phyloP scores from a whole-genome alignment of 2,113 vertebrate genomes.

The Entosphenus tridentatus region DNA sequence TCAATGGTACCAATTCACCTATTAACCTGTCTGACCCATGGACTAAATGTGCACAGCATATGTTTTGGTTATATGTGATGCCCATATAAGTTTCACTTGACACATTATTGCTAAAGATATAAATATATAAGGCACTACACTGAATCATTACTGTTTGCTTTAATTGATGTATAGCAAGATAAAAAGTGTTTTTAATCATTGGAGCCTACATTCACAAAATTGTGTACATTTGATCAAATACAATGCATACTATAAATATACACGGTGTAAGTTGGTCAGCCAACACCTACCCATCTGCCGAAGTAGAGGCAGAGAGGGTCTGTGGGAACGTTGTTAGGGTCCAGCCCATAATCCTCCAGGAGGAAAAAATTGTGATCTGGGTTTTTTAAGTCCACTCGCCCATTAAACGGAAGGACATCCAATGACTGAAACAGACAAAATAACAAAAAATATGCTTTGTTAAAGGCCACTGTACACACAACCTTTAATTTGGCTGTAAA shows the following conservation, averaged over 20 bases:
- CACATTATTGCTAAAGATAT: not conserved
- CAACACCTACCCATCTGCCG: slow-evolving; percentile 66
- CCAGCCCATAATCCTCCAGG: slow-evolving; percentile 71
- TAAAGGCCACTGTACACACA: too few species aligned
- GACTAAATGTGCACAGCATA: too few species aligned
- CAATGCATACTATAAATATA: slow-evolving; percentile 9
- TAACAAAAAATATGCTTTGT: not conserved
- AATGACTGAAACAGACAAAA: slow-evolving; percentile 30
- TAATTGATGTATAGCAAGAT: not conserved
- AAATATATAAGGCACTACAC: too few species aligned
- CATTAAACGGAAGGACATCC: slow-evolving; percentile 72
- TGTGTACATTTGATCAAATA: not conserved
- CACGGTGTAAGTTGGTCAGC: not conserved
- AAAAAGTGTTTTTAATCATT: slow-evolving; percentile 8
- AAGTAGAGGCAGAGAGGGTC: slow-evolving; percentile 58
- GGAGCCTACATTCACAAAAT: not conserved
- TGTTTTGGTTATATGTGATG: too few species aligned
- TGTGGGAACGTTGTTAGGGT: slow-evolving; percentile 59
- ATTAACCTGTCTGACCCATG: too few species aligned
- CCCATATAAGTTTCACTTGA: too few species aligned
- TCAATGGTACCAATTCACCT: too few species aligned
- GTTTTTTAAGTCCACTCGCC: slow-evolving; percentile 60
- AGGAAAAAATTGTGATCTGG: slow-evolving; percentile 63
- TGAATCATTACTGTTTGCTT: slow-evolving; percentile 3
- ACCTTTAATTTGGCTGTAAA: too few species aligned